Evolutionary conservation across 2,797 vertebrate genomes (phyloP), one percentile per base, ranked within the genome.

Genomic region (Adelosebastes latens): DNA sequence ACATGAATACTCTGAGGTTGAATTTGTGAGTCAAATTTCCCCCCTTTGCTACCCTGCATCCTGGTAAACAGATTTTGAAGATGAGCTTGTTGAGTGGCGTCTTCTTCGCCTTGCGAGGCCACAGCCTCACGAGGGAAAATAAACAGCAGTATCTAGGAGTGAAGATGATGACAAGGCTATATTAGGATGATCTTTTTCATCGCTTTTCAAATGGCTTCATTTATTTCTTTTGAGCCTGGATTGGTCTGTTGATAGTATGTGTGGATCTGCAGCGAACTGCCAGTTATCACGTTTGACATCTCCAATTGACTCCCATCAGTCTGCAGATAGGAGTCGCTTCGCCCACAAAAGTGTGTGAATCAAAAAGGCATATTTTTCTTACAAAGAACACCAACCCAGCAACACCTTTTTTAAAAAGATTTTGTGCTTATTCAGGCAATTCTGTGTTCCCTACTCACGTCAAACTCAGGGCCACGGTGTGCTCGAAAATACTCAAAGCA

Each of bases 1-100:
- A 94, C 93, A 90, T 59, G 82, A 90, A 75, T 77, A 79, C 88
- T 89, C 85, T 61, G 80, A 92, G 91, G 80, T 73, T 72, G 88
- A 89, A 94, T 94, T 91, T 94, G 90, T 86, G 88, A 94, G 91
- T 95, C 91, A 92, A 83, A 92, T 92, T 85, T 71, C 76, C 87
- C 61, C 56, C 61, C 70, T 83, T 82, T 75, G 71, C 81, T 27
- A 78, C 80, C 75, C 76, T 13, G 72, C 79, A 82, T 88, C 78
- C 78, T 25, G 34, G 83, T 90, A 93, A 95, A 95, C 93, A 91
- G 89, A 93, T 93, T 94, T 87, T 79, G 73, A 87, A 89, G 87
- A 90, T 88, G 89, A 84, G 91, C 88, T 89, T 84, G 90, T 92
- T 77, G 88, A 93, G 80, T 85, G 89, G 81, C 60, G 67, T 88